Evolutionary conservation across 2,113 vertebrate species (phyloP).

Genomic region (Pontoporia blainvillei): DNA sequence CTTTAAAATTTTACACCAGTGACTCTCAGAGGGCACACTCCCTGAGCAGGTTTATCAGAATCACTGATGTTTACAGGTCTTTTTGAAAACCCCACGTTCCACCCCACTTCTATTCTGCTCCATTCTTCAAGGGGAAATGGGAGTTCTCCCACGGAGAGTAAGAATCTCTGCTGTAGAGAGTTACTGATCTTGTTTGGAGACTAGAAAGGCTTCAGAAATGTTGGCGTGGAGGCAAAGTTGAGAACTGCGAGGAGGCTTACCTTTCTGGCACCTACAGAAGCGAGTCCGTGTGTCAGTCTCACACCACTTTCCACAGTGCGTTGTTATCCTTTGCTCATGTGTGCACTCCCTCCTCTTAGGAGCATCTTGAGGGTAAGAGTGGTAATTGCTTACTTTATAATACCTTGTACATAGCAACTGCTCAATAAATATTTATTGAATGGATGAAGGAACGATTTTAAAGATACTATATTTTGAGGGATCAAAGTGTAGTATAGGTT

Average conservation of each 20-base stretch:
- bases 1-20: neutral
- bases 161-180: neutral
- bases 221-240: neutral
- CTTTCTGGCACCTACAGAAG: neutral
- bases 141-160: neutral
- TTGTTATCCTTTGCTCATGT: neutral
- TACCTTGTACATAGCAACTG: neutral
- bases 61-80: neutral
- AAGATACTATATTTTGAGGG: neutral
- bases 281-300: fast-evolving
- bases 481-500: neutral
- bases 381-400: neutral
- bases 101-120: neutral
- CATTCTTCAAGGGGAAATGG: neutral
- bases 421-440: neutral
- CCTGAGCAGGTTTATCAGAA: neutral
- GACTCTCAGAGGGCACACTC: neutral
- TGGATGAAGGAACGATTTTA: conserved; percentile 14
- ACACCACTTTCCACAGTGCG: neutral
- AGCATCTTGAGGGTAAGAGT: neutral
- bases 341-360: neutral
- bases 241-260: neutral
- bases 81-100: neutral
- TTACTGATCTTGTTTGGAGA: neutral
- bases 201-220: neutral